These are phyloP conservation scores for Melierax canorus DNA, from an alignment of 2,113 vertebrate species.

Conservation along the genomic window DNA sequence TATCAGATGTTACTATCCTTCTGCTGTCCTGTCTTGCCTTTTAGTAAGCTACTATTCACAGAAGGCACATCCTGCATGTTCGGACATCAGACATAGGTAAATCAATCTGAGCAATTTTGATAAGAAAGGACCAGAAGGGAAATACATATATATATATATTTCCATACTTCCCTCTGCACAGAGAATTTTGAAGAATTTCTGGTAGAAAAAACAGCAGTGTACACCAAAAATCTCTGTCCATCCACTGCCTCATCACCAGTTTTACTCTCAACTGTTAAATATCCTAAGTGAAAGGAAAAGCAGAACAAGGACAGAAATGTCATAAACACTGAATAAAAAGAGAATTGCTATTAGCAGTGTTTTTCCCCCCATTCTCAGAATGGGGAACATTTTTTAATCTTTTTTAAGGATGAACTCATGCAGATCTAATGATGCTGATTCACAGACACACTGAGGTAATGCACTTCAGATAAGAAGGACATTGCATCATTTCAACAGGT, in stretches of 20 bases:
- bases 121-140: neutral
- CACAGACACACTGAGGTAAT: constrained; percentile 75
- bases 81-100: neutral
- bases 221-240: neutral
- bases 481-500: constrained; percentile 70
- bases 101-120: neutral
- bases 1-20: neutral
- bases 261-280: neutral
- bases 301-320: neutral
- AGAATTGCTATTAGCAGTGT: neutral
- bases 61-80: neutral
- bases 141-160: too few species aligned
- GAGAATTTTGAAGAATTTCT: neutral
- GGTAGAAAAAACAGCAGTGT: neutral
- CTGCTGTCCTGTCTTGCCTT: neutral
- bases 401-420: constrained; percentile 74
- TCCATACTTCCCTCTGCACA: neutral
- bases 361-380: constrained; percentile 49
- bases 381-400: neutral
- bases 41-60: neutral
- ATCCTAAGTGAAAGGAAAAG: neutral
- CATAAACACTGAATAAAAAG: neutral
- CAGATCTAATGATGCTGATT: constrained; percentile 75
- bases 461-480: constrained; percentile 50
- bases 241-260: neutral